Evolutionary conservation across 2,797 vertebrate genomes (phyloP).

Genomic region (Anas bahamensis): DNA sequence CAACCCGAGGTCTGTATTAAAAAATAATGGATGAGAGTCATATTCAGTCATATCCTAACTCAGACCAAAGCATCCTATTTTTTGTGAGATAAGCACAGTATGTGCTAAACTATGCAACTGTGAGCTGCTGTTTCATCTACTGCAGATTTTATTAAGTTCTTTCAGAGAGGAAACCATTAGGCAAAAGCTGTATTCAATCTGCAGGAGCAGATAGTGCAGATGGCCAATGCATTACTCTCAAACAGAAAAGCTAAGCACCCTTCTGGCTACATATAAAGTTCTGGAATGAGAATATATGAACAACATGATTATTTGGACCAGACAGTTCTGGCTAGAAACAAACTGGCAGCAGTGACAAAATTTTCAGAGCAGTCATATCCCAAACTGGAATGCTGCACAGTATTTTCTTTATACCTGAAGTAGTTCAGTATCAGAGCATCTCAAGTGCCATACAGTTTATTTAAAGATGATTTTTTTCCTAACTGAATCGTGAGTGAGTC

Average conservation of each 20-base stretch:
- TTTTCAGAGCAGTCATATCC: not conserved
- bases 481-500: conserved; percentile 24
- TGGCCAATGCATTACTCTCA: not conserved
- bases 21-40: not conserved
- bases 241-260: not conserved
- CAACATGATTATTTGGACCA: not conserved
- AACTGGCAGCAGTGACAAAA: not conserved
- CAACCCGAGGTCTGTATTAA: not conserved
- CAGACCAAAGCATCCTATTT: not conserved
- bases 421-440: not conserved
- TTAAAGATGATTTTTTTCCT: not conserved
- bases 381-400: not conserved
- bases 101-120: not conserved
- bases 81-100: not conserved
- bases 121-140: not conserved
- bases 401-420: not conserved
- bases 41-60: not conserved
- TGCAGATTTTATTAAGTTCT: not conserved
- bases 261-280: not conserved
- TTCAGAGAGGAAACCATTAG: not conserved
- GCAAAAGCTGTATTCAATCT: not conserved
- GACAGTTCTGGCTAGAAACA: not conserved
- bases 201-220: not conserved
- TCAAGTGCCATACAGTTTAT: not conserved
- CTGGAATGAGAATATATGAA: not conserved